Evolutionary conservation across 2,888 invertebrate species (phyloP).

Genomic region (Eubasilissa splendida): DNA sequence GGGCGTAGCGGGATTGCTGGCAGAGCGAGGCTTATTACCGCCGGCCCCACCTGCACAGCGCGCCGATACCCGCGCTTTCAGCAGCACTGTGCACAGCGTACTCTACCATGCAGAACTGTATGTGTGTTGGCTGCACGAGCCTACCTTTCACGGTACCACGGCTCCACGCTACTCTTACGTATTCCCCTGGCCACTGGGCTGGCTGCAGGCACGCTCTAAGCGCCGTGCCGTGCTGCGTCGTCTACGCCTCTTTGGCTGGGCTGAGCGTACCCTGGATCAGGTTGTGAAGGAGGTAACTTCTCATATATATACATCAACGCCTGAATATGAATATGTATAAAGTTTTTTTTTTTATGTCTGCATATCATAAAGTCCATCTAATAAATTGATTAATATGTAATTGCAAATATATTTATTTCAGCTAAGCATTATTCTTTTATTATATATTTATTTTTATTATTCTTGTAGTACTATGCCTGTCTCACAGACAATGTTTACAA

Average conservation of each 20-base stretch:
- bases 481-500: too few species aligned
- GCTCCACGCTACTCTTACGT: conserved; percentile 89
- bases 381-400: too few species aligned
- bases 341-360: not conserved
- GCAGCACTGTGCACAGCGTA: conserved; percentile 90
- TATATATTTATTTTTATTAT: too few species aligned
- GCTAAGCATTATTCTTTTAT: too few species aligned
- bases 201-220: conserved; percentile 86
- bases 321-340: not conserved
- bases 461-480: too few species aligned
- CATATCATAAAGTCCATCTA: too few species aligned
- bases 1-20: conserved; percentile 91
- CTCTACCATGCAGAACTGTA: conserved; percentile 93
- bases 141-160: conserved; percentile 87
- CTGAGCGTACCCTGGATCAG: conserved; percentile 83
- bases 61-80: conserved; percentile 94
- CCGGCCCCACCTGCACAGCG: conserved; percentile 76
- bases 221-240: conserved; percentile 79
- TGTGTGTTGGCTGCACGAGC: conserved; percentile 88
- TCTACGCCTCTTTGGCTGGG: conserved; percentile 87
- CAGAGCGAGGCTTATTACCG: conserved; percentile 87
- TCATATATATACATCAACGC: too few species aligned
- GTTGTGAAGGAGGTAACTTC: conserved; percentile 79
- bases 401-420: too few species aligned
- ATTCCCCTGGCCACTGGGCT: conserved; percentile 94